These are phyloP conservation scores for Dichetophora obliterata DNA, from an alignment of 2,888 invertebrate genomes.

Conservation along the genomic window DNA sequence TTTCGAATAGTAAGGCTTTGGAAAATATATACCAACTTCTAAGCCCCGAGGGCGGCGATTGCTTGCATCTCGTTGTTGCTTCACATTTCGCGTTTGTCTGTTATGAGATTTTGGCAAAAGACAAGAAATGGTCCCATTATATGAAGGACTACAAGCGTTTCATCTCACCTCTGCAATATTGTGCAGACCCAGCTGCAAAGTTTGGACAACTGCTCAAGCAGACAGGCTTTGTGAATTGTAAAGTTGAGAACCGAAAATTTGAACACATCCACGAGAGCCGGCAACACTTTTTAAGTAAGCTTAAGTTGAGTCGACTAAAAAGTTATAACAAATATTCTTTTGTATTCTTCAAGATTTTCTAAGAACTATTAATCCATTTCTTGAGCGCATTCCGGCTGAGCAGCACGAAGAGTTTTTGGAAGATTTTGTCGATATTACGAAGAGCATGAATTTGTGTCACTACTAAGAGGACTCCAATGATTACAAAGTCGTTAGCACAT, in stretches of 20 bases:
- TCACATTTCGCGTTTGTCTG: slow-evolving; percentile 45
- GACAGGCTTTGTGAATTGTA: slow-evolving; percentile 43
- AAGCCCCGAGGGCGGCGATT: slow-evolving; percentile 47
- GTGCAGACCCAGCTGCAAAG: slow-evolving; percentile 42
- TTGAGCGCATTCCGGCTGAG: slow-evolving; percentile 76
- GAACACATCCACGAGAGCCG: slow-evolving; percentile 46
- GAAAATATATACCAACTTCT: slow-evolving; percentile 47
- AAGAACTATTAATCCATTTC: slow-evolving; percentile 79
- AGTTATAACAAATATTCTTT: background rate
- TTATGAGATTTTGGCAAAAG: slow-evolving; percentile 42
- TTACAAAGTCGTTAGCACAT: slow-evolving; percentile 70
- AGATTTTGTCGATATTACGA: slow-evolving; percentile 72
- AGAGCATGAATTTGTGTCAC: slow-evolving; percentile 58
- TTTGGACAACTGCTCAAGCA: slow-evolving; percentile 40
- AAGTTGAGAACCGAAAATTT: slow-evolving; percentile 45
- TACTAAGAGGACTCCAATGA: slow-evolving; percentile 51
- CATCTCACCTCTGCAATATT: slow-evolving; percentile 46
- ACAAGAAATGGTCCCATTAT: slow-evolving; percentile 45
- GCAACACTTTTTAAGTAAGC: slow-evolving; percentile 46
- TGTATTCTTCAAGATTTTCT: slow-evolving; percentile 73
- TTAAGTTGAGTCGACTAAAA: background rate
- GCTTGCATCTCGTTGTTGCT: slow-evolving; percentile 47
- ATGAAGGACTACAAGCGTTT: slow-evolving; percentile 48
- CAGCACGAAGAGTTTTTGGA: slow-evolving; percentile 75
- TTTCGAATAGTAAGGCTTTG: slow-evolving; percentile 51